These are phyloP conservation scores for Philhelius pedissequus DNA, from an alignment of 2,888 invertebrate species.

Conservation along the genomic window DNA sequence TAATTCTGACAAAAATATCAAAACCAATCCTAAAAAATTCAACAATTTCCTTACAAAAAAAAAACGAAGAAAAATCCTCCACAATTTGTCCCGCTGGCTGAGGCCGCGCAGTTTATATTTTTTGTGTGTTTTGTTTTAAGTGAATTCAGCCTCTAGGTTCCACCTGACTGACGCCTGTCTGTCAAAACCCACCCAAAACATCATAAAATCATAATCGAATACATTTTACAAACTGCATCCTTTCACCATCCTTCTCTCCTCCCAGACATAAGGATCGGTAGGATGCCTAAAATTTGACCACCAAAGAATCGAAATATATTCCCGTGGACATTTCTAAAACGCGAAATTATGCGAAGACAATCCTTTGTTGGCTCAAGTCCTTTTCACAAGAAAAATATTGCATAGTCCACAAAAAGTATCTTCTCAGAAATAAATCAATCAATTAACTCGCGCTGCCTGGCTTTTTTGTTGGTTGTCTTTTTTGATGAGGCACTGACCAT, in stretches of 20 bases:
- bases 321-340: constrained; percentile 56
- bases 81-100: constrained; percentile 61
- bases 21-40: constrained; percentile 1
- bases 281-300: constrained; percentile 39
- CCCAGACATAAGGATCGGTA: background rate
- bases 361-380: background rate
- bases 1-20: background rate
- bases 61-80: background rate
- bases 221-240: background rate
- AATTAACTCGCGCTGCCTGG: constrained; percentile 76
- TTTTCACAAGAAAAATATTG: constrained; percentile 37
- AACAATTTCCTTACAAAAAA: constrained; percentile 14
- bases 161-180: constrained; percentile 60
- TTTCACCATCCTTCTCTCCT: background rate
- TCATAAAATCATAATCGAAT: constrained; percentile 66
- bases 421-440: constrained; percentile 78
- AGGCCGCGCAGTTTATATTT: background rate
- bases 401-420: constrained; percentile 60
- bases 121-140: background rate
- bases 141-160: background rate
- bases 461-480: constrained; percentile 55
- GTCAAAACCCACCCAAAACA: constrained; percentile 63
- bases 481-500: constrained; percentile 11
- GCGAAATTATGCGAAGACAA: constrained; percentile 56
- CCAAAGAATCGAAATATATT: constrained; percentile 63